phyloP scores from a whole-genome alignment of 2,113 vertebrate species.

The Axis porcinus region DNA sequence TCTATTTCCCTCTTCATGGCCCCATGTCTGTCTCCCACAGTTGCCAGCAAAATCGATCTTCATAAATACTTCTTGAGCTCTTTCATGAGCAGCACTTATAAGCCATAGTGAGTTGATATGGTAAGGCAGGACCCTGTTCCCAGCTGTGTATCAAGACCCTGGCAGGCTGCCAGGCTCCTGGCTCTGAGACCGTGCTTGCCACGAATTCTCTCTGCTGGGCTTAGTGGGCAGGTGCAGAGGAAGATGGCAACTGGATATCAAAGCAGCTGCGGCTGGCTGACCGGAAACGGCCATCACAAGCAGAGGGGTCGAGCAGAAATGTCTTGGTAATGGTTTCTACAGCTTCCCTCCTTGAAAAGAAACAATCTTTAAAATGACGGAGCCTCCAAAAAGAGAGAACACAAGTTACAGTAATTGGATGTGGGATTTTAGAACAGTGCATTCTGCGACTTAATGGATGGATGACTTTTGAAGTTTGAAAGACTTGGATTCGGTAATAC shows the following conservation, averaged over 20 bases:
- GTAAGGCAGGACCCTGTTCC: not conserved
- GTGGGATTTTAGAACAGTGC: not conserved
- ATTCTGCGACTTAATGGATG: not conserved
- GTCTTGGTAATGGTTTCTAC: not conserved
- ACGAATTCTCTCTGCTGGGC: not conserved
- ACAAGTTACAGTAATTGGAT: not conserved
- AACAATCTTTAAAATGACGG: not conserved
- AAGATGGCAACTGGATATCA: not conserved
- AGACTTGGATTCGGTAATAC: not conserved
- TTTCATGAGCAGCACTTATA: not conserved
- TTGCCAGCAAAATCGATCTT: not conserved
- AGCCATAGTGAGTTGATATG: not conserved
- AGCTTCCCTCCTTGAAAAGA: not conserved
- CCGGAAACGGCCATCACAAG: not conserved
- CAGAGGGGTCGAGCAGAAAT: not conserved
- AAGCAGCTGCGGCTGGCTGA: constrained; percentile 7
- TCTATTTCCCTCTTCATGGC: not conserved
- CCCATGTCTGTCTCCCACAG: not conserved
- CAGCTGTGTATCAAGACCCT: not conserved
- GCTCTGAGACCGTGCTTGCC: not conserved
- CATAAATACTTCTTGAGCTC: not conserved
- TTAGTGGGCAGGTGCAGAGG: not conserved
- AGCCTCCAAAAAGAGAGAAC: not conserved
- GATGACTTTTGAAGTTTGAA: not conserved
- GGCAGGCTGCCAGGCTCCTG: constrained; percentile 6